Conservation (phyloP, 2,113 vertebrate species). For the Brachyistius frenatus region DNA sequence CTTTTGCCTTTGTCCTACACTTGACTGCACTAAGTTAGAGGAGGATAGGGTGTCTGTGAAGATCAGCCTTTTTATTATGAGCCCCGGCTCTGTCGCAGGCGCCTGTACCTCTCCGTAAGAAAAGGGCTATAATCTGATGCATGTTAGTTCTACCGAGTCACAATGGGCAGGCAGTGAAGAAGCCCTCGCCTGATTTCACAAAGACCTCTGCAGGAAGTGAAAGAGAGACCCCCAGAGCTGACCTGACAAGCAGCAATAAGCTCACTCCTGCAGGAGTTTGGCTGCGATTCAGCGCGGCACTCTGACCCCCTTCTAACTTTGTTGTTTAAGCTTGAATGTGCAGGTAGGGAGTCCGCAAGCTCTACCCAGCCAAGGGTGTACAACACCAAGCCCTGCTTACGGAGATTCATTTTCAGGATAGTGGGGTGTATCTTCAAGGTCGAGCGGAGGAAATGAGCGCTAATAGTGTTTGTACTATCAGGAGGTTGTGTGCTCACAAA, state of each 20-base stretch:
- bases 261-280: constrained; percentile 54
- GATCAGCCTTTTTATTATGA: constrained; percentile 46
- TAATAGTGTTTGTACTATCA: constrained; percentile 66
- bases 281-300: constrained; percentile 44
- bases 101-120: constrained; percentile 12
- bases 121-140: constrained; percentile 55
- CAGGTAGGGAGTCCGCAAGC: constrained; percentile 39
- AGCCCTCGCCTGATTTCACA: constrained; percentile 30
- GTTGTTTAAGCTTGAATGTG: constrained; percentile 35
- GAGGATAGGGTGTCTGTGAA: constrained; percentile 20
- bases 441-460: constrained; percentile 63
- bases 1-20: constrained; percentile 60
- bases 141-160: constrained; percentile 16
- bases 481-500: constrained; percentile 64
- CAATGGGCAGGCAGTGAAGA: not conserved
- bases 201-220: not conserved
- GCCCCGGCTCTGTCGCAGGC: not conserved
- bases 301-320: constrained; percentile 23
- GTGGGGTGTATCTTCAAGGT: constrained; percentile 56
- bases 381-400: constrained; percentile 11
- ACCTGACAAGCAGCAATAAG: constrained; percentile 51
- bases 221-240: constrained; percentile 34
- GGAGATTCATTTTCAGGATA: constrained; percentile 10
- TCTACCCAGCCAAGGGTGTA: not conserved
- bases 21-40: constrained; percentile 59